Base-by-base conservation (phyloP, 1,140 invertebrate species). In the Drosophila athabasca region DNA sequence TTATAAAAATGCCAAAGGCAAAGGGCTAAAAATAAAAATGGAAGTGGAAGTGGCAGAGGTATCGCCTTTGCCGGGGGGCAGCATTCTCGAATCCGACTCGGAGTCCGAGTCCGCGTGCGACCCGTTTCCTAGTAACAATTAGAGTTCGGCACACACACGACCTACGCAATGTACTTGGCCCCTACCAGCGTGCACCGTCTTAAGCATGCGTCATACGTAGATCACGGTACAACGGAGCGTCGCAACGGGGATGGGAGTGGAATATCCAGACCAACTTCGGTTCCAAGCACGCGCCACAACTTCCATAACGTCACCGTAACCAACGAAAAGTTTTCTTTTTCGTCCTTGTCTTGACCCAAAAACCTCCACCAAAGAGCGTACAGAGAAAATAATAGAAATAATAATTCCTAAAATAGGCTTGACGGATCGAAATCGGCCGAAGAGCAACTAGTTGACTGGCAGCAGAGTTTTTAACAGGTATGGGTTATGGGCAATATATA, bases 111-210 rank as follows among this genome's bases (percentile, higher is more conserved):
- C 26, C 46, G 29, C 69, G 54, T 41, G 29, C 61, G 55, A 75
- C 72, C 79, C 71, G 68, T 83, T 84, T 80, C 72, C 81, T 87
- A 85, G 81, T 81, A 85, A 85, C 77, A 85, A 85, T 85, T 85
- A 85, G 84, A 74, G 77, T 35, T 35, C 44, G 19, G 39, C 29
- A 44, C 26, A 54, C 24, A 13, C 51, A 58, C 71, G 72, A 73
- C 80, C 80, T 76, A 81, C 81, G 72, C 81, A 71, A 80, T 51
- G 55, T 57, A 69, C 62, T 55, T 66, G 61, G 51, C 43, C 43
- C 61, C 64, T 8, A 8, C 29, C 7, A 7, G 7, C 29, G 29
- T 31, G 2, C 29, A 8, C 29, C 29, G 7, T 31, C 29, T 31
- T 31, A 43, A 64, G 35, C 41, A 70, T 83, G 80, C 80, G 80